Conservation (phyloP, 2,888 invertebrate genomes). For the Acanthopleura granulata region DNA sequence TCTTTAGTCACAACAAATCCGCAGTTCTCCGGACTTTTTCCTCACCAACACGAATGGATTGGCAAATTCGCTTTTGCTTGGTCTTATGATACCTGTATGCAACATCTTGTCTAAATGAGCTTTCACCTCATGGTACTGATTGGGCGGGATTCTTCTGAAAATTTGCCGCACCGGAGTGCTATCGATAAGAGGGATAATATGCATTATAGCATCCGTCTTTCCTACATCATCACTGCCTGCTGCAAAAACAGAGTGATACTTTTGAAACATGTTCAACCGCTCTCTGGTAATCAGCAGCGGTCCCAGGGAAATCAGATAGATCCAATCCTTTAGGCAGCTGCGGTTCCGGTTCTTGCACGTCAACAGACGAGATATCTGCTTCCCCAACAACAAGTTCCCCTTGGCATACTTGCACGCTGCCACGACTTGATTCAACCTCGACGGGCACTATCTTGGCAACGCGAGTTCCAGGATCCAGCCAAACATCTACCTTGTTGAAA, state of each 20-base stretch:
- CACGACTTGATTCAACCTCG: too few species aligned
- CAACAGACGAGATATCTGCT: too few species aligned
- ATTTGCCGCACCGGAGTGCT: background rate
- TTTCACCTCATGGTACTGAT: background rate
- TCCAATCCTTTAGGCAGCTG: background rate
- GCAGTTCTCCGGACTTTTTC: background rate
- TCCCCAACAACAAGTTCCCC: too few species aligned
- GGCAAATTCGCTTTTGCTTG: background rate
- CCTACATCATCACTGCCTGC: background rate
- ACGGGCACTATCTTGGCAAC: background rate
- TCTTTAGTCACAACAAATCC: conserved; percentile 3
- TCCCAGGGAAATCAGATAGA: background rate
- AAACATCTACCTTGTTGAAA: background rate
- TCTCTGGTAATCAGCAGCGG: background rate
- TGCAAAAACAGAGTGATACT: background rate
- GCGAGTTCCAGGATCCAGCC: background rate
- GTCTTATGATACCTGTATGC: background rate
- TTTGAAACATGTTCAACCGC: background rate
- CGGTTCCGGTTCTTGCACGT: background rate
- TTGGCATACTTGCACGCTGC: background rate
- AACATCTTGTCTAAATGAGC: background rate
- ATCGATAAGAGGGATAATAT: background rate
- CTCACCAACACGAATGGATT: background rate
- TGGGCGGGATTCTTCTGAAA: background rate
- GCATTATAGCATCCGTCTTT: background rate